A percentile compares a stretch with the other conserved stretches of the same genome.
Conservation (phyloP, 2,113 vertebrate species). For the Megaleporinus macrocephalus region DNA sequence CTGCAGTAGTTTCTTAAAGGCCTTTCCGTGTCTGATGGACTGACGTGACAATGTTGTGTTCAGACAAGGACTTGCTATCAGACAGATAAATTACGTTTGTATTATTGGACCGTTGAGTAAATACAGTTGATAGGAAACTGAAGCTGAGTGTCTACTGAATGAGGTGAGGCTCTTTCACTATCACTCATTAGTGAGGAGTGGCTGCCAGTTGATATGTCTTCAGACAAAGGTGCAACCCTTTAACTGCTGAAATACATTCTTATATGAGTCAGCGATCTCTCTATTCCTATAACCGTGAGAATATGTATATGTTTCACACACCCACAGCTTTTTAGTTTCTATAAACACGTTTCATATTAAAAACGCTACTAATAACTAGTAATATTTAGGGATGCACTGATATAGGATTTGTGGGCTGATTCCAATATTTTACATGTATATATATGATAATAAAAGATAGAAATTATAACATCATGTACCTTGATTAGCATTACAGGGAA, state of each 20-base stretch:
- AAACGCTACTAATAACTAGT: not conserved
- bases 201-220: slow-evolving; percentile 14
- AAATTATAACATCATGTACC: too few species aligned
- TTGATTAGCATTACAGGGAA: too few species aligned
- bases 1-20: too few species aligned
- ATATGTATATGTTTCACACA: not conserved
- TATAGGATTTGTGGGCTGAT: too few species aligned
- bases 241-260: not conserved
- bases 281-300: not conserved
- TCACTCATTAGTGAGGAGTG: slow-evolving; percentile 25
- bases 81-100: too few species aligned
- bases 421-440: too few species aligned
- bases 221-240: not conserved
- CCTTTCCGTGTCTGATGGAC: too few species aligned
- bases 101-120: not conserved
- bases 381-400: too few species aligned
- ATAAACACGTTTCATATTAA: not conserved
- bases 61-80: too few species aligned
- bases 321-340: not conserved
- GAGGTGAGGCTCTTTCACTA: slow-evolving; percentile 35
- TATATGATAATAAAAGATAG: too few species aligned
- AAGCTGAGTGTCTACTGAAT: not conserved
- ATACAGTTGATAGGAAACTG: not conserved
- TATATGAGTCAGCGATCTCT: slow-evolving; percentile 37
- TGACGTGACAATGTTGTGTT: too few species aligned